These are phyloP conservation scores for Heterotilapia buettikoferi DNA, from an alignment of 2,113 vertebrate species.

Conservation along the genomic window DNA sequence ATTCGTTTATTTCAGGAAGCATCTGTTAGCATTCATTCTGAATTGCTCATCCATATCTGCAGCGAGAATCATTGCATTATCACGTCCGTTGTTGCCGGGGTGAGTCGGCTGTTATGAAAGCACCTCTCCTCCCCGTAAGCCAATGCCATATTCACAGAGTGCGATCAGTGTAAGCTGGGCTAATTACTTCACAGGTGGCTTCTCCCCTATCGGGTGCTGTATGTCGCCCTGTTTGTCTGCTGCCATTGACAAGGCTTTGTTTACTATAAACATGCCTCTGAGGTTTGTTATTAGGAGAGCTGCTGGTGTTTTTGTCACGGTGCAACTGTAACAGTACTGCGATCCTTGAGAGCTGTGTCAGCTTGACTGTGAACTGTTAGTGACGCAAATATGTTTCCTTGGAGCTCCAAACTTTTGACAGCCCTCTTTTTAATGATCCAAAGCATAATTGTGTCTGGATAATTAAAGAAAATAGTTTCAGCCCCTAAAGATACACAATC, in stretches of 20 bases:
- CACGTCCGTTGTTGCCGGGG: background rate
- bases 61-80: slow-evolving; percentile 1
- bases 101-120: background rate
- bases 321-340: background rate
- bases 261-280: slow-evolving; percentile 25
- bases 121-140: background rate
- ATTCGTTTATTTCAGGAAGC: background rate
- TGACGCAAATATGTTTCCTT: background rate
- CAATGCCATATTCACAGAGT: background rate
- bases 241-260: background rate
- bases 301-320: background rate
- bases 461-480: background rate
- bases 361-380: background rate
- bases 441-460: background rate
- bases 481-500: background rate
- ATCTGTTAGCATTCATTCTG: background rate
- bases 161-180: slow-evolving; percentile 10
- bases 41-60: background rate
- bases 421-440: background rate
- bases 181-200: slow-evolving; percentile 37
- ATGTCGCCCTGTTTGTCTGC: background rate
- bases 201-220: background rate
- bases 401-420: background rate
- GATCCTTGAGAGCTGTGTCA: background rate
- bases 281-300: background rate